These are phyloP conservation scores for Sciaenops ocellatus DNA, from an alignment of 2,797 vertebrate species.

Conservation along the genomic window DNA sequence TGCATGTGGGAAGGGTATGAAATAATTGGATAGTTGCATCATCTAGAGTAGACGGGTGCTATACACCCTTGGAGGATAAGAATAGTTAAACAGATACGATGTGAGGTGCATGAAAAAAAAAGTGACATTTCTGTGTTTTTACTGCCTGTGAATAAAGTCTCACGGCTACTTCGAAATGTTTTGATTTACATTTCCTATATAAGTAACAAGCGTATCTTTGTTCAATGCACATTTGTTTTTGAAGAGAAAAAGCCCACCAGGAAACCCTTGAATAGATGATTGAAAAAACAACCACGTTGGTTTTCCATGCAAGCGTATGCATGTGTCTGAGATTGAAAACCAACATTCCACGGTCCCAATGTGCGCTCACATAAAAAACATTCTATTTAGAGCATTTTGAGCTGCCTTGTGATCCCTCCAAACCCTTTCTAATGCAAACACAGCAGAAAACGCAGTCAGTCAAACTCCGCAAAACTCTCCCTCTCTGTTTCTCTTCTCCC, in stretches of 20 bases:
- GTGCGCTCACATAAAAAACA: slow-evolving; percentile 82
- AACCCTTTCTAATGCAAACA: slow-evolving; percentile 86
- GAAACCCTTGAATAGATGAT: slow-evolving; percentile 85
- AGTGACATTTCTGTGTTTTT: slow-evolving; percentile 60
- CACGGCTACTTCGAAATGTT: slow-evolving; percentile 62
- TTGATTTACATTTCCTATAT: slow-evolving; percentile 74
- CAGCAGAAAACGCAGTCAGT: slow-evolving; percentile 79
- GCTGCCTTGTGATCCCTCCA: slow-evolving; percentile 84
- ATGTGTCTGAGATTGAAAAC: slow-evolving; percentile 86
- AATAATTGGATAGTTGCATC: slow-evolving; percentile 71
- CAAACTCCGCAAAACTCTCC: slow-evolving; percentile 67
- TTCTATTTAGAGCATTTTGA: slow-evolving; percentile 84
- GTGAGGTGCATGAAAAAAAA: slow-evolving; percentile 35
- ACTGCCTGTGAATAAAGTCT: slow-evolving; percentile 61
- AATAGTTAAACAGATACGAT: slow-evolving; percentile 61
- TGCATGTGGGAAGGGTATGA: slow-evolving; percentile 44
- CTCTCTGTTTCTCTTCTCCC: slow-evolving; percentile 63
- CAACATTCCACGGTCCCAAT: slow-evolving; percentile 86
- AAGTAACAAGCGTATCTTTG: slow-evolving; percentile 79
- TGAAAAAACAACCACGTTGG: slow-evolving; percentile 83
- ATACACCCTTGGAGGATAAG: slow-evolving; percentile 45
- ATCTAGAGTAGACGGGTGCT: slow-evolving; percentile 52
- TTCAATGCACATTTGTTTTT: slow-evolving; percentile 77
- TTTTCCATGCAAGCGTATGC: slow-evolving; percentile 83
- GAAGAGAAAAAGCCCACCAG: slow-evolving; percentile 82